These are phyloP conservation scores for Troilus luridus DNA, from an alignment of 2,888 invertebrate genomes.

Conservation along the genomic window DNA sequence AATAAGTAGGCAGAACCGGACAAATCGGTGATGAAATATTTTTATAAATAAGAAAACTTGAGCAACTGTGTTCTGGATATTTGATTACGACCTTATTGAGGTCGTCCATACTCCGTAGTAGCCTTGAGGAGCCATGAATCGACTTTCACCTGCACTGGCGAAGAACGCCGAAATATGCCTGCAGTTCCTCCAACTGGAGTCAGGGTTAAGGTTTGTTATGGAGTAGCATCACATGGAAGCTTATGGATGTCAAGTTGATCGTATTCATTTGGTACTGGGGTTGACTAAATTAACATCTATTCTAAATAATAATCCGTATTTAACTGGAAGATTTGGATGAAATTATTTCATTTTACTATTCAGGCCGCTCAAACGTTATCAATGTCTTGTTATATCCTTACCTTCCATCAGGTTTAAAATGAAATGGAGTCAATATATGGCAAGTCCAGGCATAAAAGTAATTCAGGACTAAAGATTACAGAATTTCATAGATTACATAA, in stretches of 20 bases:
- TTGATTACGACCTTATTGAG: constrained; percentile 32
- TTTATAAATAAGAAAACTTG: constrained; percentile 12
- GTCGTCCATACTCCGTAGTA: constrained; percentile 41
- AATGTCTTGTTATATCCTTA: not conserved
- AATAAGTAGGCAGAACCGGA: not conserved
- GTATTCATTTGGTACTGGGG: not conserved
- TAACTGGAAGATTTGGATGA: not conserved
- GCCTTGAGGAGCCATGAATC: not conserved
- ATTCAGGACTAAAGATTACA: not conserved
- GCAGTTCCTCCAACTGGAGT: not conserved
- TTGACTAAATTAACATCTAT: not conserved
- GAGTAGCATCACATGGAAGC: not conserved
- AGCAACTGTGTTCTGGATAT: constrained; percentile 11
- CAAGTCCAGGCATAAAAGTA: not conserved
- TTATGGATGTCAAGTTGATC: not conserved
- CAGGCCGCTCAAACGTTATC: too few relatives aligned
- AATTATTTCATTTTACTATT: too few relatives aligned
- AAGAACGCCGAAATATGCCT: constrained; percentile 16
- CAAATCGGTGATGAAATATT: constrained; percentile 21
- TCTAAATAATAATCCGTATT: not conserved
- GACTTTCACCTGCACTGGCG: constrained; percentile 8
- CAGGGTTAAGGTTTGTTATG: constrained; percentile 11
- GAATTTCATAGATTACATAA: too few relatives aligned
- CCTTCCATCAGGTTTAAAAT: not conserved
- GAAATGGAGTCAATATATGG: not conserved